Evolutionary conservation across 92 coral and sea anemone genomes (phyloP).

Genomic region (Palythoa caribaeorum): DNA sequence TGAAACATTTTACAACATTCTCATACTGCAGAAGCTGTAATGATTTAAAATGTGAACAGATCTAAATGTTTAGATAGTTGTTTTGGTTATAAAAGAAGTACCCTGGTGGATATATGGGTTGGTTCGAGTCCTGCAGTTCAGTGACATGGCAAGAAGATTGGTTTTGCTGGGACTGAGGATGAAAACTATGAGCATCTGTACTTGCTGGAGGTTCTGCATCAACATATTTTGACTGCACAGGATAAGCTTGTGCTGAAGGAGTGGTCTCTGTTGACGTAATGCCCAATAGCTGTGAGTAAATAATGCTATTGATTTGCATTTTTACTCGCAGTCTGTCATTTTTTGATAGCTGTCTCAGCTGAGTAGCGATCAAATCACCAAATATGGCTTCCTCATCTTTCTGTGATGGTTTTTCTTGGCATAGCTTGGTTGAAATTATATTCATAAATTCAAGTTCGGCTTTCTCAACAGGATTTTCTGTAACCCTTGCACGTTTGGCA

Average conservation of each 20-base stretch:
- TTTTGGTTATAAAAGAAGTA: conserved; percentile 46
- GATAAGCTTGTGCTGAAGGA: conserved; percentile 46
- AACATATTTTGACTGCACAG: conserved; percentile 42
- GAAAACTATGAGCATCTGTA: conserved; percentile 45
- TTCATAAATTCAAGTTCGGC: conserved; percentile 66
- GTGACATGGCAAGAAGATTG: conserved; percentile 45
- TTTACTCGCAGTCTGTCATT: conserved; percentile 57
- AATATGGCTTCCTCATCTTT: conserved; percentile 78
- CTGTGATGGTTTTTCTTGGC: conserved; percentile 54
- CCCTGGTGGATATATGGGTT: conserved; percentile 41
- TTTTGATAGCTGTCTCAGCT: conserved; percentile 61
- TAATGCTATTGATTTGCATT: conserved; percentile 69
- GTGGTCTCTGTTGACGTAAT: conserved; percentile 48
- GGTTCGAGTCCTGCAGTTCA: conserved; percentile 46
- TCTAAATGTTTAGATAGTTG: conserved; percentile 45
- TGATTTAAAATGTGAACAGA: conserved; percentile 45
- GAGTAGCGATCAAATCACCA: conserved; percentile 73
- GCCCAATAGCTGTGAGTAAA: conserved; percentile 65
- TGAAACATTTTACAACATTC: conserved; percentile 44
- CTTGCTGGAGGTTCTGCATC: conserved; percentile 48
- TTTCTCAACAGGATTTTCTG: conserved; percentile 46
- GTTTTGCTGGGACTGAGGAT: conserved; percentile 48
- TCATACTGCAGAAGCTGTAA: conserved; percentile 43
- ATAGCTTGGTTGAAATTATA: conserved; percentile 51
- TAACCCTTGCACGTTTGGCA: conserved; percentile 48